These are phyloP conservation scores for Dreissena rostriformis DNA, from an alignment of 1,140 invertebrate genomes.

Conservation along the genomic window DNA sequence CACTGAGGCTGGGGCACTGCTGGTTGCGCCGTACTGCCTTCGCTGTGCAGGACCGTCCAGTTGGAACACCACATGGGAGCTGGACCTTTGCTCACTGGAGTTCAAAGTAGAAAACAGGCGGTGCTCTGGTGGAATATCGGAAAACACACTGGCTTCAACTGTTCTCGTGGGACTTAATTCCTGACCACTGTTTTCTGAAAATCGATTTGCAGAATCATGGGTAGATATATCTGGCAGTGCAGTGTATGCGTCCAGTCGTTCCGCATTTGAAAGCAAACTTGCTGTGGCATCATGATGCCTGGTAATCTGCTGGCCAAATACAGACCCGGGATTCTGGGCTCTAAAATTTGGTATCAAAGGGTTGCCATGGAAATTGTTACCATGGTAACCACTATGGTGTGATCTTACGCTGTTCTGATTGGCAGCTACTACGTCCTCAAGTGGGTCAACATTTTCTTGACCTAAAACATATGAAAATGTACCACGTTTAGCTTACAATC, in stretches of 20 bases:
- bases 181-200: not conserved
- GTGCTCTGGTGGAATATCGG: conserved; percentile 39
- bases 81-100: not conserved
- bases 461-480: not conserved
- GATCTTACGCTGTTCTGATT: not conserved
- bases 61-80: conserved; percentile 42
- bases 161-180: conserved; percentile 17
- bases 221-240: conserved; percentile 14
- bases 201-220: conserved; percentile 9
- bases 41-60: not conserved
- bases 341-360: not conserved
- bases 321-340: conserved; percentile 34
- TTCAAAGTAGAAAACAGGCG: conserved; percentile 38
- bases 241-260: conserved; percentile 27
- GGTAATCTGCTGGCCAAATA: conserved; percentile 16
- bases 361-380: conserved; percentile 3
- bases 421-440: conserved; percentile 44
- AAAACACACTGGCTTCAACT: not conserved
- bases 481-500: too few species aligned
- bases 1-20: conserved; percentile 27
- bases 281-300: conserved; percentile 17
- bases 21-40: not conserved
- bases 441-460: conserved; percentile 38
- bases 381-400: conserved; percentile 30
- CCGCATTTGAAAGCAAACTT: conserved; percentile 31